Base-by-base conservation (phyloP, 1,140 invertebrate genomes). In the Panulirus ornatus region DNA sequence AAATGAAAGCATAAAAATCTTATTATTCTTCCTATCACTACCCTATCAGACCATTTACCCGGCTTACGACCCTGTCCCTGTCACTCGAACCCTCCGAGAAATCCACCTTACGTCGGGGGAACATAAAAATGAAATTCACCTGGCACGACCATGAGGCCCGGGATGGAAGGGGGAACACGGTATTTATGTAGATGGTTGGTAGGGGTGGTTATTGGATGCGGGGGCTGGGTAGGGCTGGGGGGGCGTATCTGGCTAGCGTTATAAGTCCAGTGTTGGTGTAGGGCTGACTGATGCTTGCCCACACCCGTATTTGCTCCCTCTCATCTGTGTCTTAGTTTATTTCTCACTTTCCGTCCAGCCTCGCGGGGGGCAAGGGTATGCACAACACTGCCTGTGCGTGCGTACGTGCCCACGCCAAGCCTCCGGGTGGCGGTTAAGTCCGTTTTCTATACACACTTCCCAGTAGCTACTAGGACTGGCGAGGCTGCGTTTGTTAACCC, bases 1-100 rank as follows among this genome's bases (percentile, higher is more conserved):
- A 85, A 85, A 85, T 85, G 84, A 85, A 85, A 75, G 84, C 84
- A 85, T 85, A 85, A 85, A 85, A 85, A 71, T 84, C 36, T 85
- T 70, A 66, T 79, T 87, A 87, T 79, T 79, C 73, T 66, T 76
- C 38, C 85, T 70, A 78, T 79, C 85, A 63, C 54, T 78, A 63
- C 58, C 73, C 75, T 58, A 79, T 87, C 85, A 84, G 82, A 30
- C 85, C 54, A 42, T 66, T 79, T 40, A 27, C 73, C n/a, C n/a
- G 11, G 40, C 73, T 79, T 79, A 87, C 85, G 73, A 63, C 85
- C 75, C 51, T 38, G n/a, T 38, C 51, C 30, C 51, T 47, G 51
- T 63, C 54, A 51, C 44, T 6, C 42, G 1, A 8, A 38, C 27
- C 51, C 11, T 19, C 51, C 19, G 27, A 36, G 36, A 36, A 82